These are phyloP conservation scores for Trissoscelio sp. DNA, from an alignment of 2,888 invertebrate genomes.

Conservation along the genomic window DNA sequence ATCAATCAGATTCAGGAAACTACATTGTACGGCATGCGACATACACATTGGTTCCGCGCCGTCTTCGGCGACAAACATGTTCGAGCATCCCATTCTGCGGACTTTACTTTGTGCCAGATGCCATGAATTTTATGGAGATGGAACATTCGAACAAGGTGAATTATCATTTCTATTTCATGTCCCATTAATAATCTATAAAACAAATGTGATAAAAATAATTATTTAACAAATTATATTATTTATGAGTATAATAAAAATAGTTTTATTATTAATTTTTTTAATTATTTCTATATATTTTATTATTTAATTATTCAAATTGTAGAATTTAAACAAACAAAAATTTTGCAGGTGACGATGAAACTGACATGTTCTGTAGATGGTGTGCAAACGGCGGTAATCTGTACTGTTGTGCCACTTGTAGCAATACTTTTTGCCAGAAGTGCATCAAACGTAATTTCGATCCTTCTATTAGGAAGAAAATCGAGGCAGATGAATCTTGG, in stretches of 20 bases:
- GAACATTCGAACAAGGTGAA: slow-evolving; percentile 91
- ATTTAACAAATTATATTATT: too few species aligned
- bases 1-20: slow-evolving; percentile 85
- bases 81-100: slow-evolving; percentile 89
- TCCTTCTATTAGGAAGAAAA: slow-evolving; percentile 87
- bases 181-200: too few species aligned
- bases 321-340: too few species aligned
- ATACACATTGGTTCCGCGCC: slow-evolving; percentile 90
- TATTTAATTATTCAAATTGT: too few species aligned
- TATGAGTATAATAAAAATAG: too few species aligned
- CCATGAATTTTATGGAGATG: slow-evolving; percentile 91
- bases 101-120: slow-evolving; percentile 90
- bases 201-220: too few species aligned
- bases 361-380: slow-evolving; percentile 93
- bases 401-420: slow-evolving; percentile 90
- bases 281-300: too few species aligned
- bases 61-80: slow-evolving; percentile 86
- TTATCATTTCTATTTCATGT: too few species aligned
- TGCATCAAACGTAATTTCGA: slow-evolving; percentile 91
- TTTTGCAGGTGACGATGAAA: slow-evolving; percentile 88
- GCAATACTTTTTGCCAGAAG: slow-evolving; percentile 85
- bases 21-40: slow-evolving; percentile 91
- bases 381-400: slow-evolving; percentile 92
- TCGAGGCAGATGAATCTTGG: slow-evolving; percentile 92
- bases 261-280: background rate